phyloP scores from a whole-genome alignment of 2,888 invertebrate species.

The Phania funesta region DNA sequence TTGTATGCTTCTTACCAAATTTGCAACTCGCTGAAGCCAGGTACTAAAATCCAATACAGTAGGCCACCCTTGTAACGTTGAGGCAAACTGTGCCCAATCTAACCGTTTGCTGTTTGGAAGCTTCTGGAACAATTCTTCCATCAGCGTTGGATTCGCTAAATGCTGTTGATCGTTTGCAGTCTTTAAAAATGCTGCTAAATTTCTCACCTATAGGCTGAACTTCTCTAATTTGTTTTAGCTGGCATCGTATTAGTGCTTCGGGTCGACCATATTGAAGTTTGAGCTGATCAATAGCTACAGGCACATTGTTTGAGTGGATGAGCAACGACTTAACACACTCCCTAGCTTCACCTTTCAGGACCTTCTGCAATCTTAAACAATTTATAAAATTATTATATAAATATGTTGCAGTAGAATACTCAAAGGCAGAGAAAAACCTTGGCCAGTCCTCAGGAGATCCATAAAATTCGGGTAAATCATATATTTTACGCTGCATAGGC shows the following conservation, averaged over 20 bases:
- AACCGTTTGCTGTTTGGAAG: neutral
- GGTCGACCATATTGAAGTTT: neutral
- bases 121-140: neutral
- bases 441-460: neutral
- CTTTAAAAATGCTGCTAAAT: neutral
- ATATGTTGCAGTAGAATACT: neutral
- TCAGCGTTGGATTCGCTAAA: neutral
- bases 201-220: neutral
- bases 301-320: neutral
- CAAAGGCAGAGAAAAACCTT: neutral
- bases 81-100: neutral
- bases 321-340: neutral
- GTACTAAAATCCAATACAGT: neutral
- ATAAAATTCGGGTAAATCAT: neutral
- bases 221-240: neutral
- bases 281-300: neutral
- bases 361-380: conserved; percentile 6
- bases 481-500: neutral
- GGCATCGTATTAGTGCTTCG: neutral
- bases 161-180: neutral
- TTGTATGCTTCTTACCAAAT: neutral
- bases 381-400: neutral
- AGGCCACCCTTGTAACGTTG: neutral
- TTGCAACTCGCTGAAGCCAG: neutral
- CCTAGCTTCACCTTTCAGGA: neutral